A percentile compares a stretch with the other conserved stretches of the same genome.
phyloP scores from a whole-genome alignment of 2,113 vertebrate species.

The Ploceus nigricollis region DNA sequence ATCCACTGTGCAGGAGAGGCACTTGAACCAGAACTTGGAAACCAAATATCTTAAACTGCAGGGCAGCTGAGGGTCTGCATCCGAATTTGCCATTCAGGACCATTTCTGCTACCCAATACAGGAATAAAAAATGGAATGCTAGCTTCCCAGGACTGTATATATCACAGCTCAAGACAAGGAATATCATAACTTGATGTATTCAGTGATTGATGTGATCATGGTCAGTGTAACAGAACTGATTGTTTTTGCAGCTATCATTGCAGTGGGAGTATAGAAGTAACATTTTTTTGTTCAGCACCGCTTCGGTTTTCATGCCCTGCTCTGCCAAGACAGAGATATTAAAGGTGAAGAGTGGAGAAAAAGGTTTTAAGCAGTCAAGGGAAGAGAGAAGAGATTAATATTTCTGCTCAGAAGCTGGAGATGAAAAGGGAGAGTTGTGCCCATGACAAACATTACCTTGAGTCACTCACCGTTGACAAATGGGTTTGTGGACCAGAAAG shows the following conservation, averaged over 20 bases:
- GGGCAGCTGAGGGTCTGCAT: neutral
- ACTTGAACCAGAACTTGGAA: neutral
- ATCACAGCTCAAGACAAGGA: neutral
- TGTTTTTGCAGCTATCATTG: neutral
- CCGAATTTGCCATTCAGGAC: neutral
- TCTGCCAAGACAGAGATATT: slow-evolving; percentile 18
- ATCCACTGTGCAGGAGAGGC: neutral
- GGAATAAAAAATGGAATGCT: neutral
- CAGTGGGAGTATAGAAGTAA: neutral
- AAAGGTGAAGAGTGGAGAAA: neutral
- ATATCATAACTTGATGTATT: neutral
- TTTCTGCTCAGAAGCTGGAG: neutral
- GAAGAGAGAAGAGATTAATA: slow-evolving; percentile 24
- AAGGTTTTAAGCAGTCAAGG: slow-evolving; percentile 19
- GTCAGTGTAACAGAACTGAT: neutral
- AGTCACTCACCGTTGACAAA: slow-evolving; percentile 7
- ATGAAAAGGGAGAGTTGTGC: neutral
- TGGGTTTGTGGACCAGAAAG: neutral
- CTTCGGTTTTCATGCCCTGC: neutral
- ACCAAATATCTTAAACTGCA: neutral
- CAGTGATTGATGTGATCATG: neutral
- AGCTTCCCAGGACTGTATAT: neutral
- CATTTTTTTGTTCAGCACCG: neutral
- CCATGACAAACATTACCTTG: neutral
- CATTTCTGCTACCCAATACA: neutral